These are phyloP conservation scores for Pecten maximus DNA, from an alignment of 2,888 invertebrate genomes.

Conservation along the genomic window DNA sequence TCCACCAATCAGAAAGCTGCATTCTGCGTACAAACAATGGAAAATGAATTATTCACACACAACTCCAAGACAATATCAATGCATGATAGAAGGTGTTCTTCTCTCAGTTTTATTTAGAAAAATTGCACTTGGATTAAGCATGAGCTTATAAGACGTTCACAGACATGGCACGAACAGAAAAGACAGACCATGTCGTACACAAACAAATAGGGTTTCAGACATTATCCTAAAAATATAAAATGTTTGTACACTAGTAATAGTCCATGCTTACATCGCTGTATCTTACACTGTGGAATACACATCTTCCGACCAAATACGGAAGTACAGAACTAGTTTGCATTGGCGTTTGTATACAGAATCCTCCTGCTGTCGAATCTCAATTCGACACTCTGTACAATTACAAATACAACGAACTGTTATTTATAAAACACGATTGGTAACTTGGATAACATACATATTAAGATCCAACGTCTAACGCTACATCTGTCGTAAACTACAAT, in stretches of 20 bases:
- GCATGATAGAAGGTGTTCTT: conserved; percentile 17
- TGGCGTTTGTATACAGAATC: neutral
- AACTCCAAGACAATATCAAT: neutral
- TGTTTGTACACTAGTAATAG: neutral
- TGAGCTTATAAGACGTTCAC: conserved; percentile 30
- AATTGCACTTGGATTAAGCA: conserved; percentile 33
- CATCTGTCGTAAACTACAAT: too few species aligned
- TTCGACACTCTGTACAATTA: neutral
- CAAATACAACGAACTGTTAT: neutral
- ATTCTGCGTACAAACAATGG: too few species aligned
- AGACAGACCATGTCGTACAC: neutral
- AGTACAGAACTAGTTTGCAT: neutral
- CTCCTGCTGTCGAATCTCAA: neutral
- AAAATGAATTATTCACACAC: neutral
- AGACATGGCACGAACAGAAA: neutral
- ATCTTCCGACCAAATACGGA: neutral
- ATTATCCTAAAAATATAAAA: conserved; percentile 10
- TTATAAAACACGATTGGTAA: neutral
- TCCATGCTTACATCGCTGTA: neutral
- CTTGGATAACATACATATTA: neutral
- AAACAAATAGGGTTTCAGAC: conserved; percentile 1
- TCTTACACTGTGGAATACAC: neutral
- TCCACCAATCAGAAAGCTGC: too few species aligned
- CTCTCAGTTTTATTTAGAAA: conserved; percentile 31
- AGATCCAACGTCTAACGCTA: too few species aligned